These are phyloP conservation scores for Arremon brunneinucha DNA, from an alignment of 2,797 vertebrate species.

Conservation along the genomic window DNA sequence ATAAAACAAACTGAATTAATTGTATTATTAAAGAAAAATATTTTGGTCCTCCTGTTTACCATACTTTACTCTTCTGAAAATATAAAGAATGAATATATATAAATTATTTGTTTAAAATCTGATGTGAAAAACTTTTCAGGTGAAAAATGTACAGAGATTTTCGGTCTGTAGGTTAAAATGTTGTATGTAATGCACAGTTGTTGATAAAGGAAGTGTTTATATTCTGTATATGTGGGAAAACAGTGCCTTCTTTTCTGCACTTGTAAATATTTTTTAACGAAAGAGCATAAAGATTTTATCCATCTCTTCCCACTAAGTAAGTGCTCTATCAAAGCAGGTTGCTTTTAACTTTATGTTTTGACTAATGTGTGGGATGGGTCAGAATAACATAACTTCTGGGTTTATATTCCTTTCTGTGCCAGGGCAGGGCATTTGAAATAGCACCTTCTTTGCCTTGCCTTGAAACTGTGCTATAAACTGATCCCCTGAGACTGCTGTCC, in stretches of 20 bases:
- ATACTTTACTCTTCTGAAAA: not conserved
- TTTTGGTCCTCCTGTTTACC: not conserved
- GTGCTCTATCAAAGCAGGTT: not conserved
- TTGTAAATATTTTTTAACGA: not conserved
- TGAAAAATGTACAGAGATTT: not conserved
- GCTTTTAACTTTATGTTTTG: not conserved
- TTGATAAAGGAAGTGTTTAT: not conserved
- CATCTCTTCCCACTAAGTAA: not conserved
- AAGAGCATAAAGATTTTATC: not conserved
- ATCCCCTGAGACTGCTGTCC: not conserved
- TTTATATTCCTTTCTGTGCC: not conserved
- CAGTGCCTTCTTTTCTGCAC: not conserved
- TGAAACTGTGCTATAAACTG: not conserved
- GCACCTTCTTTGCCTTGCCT: not conserved
- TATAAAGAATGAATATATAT: not conserved
- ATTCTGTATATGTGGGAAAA: not conserved
- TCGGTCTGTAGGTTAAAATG: not conserved
- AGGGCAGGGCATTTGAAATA: not conserved
- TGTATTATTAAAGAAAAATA: not conserved
- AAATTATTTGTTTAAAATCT: not conserved
- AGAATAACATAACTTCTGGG: not conserved
- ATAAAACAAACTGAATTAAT: not conserved
- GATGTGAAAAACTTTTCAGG: not conserved
- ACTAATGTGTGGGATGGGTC: not conserved
- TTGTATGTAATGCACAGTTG: not conserved